Evolutionary conservation across 2,888 invertebrate species (phyloP), one percentile per base, ranked within the genome.

Genomic region (Agriopis leucophaearia): DNA sequence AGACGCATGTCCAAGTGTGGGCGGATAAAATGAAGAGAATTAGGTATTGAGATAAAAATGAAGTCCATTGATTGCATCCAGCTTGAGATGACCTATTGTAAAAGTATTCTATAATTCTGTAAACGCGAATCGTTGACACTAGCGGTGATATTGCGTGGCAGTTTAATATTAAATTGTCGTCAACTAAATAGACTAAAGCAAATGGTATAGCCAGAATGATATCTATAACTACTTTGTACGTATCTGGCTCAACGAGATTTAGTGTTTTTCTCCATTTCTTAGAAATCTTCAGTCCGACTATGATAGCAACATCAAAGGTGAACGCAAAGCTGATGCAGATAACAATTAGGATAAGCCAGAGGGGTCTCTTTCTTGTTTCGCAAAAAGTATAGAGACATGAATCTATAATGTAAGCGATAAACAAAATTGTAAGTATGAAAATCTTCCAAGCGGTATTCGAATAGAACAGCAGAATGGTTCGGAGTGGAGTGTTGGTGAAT

Each of bases 31-130:
- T 72, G 67, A 94, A 90, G 38, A 92, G 84, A 72, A 90, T 88
- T 1, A 94, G 80, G 74, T 94, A 94, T 76, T 94, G 92, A n/a
- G 89, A 86, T 52, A 94, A 79, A 76, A 94, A 94, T 35, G 91
- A 90, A 15, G 89, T 89, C 91, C 93, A 93, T 76, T 93, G 94
- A 77, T 93, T 93, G 63, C 91, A 90, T 27, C 94, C 93, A 40
- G 93, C 91, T 84, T 89, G 88, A 12, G 90, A 88, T n/a, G 90
- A 88, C 81, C 88, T 90, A 18, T 85, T 80, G 56, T 88, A 89
- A 76, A 92, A 91, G 76, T 90, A 92, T 76, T 88, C 86, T 56
- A 92, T 75, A 54, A 94, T 88, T 76, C 92, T 88, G 60, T 92
- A 91, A 0, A 90, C 84, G 48, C 94, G 87, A 60, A 91, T 73